phyloP scores from a whole-genome alignment of 1,140 invertebrate genomes.

The Sweltsa coloradensis region DNA sequence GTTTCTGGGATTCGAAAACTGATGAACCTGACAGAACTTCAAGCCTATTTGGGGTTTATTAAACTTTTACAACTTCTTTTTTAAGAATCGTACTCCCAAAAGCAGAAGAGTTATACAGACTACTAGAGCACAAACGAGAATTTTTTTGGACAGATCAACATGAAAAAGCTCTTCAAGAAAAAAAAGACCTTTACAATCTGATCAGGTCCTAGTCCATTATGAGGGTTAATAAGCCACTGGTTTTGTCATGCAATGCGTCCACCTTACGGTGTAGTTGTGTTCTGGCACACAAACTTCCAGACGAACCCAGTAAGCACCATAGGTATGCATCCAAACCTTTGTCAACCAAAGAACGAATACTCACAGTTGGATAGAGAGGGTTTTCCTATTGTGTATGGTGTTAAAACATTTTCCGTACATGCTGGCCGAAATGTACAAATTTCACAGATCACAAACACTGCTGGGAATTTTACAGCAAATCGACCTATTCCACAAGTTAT shows the following conservation, averaged over 20 bases:
- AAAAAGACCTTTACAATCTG: constrained; percentile 24
- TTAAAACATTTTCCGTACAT: constrained; percentile 40
- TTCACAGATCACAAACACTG: constrained; percentile 36
- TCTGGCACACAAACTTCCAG: constrained; percentile 18
- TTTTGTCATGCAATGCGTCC: constrained; percentile 35
- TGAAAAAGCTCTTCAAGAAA: constrained; percentile 20
- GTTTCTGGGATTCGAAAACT: too few relatives aligned
- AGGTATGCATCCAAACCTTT: constrained; percentile 32
- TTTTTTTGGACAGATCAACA: constrained; percentile 19
- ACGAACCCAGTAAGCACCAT: constrained; percentile 27
- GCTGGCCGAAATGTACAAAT: constrained; percentile 34
- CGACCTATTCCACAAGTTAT: constrained; percentile 22
- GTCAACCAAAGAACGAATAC: constrained; percentile 31
- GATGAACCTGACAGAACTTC: constrained; percentile 12
- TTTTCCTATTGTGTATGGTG: constrained; percentile 34
- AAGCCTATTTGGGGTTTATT: constrained; percentile 17
- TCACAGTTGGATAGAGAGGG: constrained; percentile 39
- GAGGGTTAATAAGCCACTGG: constrained; percentile 25
- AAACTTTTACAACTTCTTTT: constrained; percentile 18
- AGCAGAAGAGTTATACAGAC: constrained; percentile 17
- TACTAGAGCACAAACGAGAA: constrained; percentile 16
- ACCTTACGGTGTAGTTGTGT: constrained; percentile 16
- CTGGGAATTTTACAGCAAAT: constrained; percentile 28
- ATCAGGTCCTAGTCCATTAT: constrained; percentile 25
- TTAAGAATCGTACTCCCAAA: constrained; percentile 22